Conservation (phyloP, 2,888 invertebrate genomes). For the Drosophila longiperda region DNA sequence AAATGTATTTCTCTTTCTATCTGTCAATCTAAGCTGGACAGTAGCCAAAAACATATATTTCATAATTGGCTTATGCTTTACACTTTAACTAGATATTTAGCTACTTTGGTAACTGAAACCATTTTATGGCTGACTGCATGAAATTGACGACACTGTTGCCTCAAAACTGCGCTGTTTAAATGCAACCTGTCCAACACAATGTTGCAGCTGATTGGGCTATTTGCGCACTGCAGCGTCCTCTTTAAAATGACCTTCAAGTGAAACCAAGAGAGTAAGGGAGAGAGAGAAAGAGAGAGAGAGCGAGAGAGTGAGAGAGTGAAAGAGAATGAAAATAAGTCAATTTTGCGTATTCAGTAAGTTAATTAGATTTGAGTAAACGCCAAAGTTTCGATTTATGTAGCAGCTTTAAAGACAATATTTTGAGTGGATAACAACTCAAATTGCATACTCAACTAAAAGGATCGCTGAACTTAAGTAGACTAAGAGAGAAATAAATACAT, state of each 20-base stretch:
- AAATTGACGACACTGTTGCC: constrained; percentile 75
- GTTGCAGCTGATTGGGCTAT: constrained; percentile 60
- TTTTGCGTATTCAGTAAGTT: constrained; percentile 41
- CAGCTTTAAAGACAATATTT: constrained; percentile 36
- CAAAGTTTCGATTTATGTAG: constrained; percentile 45
- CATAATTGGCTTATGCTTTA: constrained; percentile 39
- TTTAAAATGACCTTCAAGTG: constrained; percentile 67
- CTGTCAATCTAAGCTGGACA: constrained; percentile 37
- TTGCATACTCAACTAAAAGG: background rate
- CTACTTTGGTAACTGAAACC: constrained; percentile 20
- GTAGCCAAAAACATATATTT: constrained; percentile 17
- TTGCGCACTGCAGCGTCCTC: constrained; percentile 11
- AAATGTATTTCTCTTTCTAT: background rate
- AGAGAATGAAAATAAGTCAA: background rate
- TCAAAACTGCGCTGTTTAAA: constrained; percentile 67
- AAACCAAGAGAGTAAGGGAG: background rate
- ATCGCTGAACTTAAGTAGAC: background rate
- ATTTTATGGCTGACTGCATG: constrained; percentile 62
- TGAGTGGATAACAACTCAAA: constrained; percentile 6
- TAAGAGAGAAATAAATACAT: background rate
- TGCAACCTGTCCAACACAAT: constrained; percentile 72
- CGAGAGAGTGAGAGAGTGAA: background rate
- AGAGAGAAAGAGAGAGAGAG: background rate
- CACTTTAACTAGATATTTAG: constrained; percentile 23
- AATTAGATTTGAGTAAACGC: constrained; percentile 68